Percentiles rank a stretch among this genome's conserved stretches.
Evolutionary conservation across 2,797 vertebrate species (phyloP).

Genomic region (Otus scops): DNA sequence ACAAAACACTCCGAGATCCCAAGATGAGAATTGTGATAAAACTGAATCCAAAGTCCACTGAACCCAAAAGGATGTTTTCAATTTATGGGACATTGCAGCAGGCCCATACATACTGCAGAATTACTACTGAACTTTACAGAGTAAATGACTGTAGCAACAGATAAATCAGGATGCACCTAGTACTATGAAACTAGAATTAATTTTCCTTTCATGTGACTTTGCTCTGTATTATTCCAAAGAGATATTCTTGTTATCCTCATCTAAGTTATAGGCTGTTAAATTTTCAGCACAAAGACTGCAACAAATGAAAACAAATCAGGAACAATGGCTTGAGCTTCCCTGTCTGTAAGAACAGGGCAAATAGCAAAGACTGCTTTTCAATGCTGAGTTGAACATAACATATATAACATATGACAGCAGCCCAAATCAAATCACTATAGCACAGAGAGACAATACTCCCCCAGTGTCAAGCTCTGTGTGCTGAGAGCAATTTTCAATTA

Average conservation of each 20-base stretch:
- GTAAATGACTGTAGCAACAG: neutral
- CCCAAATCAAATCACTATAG: neutral
- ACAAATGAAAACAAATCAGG: conserved; percentile 27
- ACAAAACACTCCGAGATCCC: neutral
- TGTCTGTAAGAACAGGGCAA: conserved; percentile 19
- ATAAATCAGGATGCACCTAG: neutral
- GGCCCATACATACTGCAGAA: neutral
- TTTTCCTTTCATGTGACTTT: neutral
- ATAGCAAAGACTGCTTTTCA: conserved; percentile 3
- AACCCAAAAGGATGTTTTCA: neutral
- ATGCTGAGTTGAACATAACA: neutral
- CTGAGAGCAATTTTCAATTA: conserved; percentile 35
- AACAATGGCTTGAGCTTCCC: conserved; percentile 34
- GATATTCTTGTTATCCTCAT: neutral
- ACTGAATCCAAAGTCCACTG: neutral
- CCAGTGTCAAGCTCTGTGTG: neutral
- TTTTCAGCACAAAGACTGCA: neutral
- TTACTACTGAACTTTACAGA: neutral
- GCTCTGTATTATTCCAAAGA: neutral
- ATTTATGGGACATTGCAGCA: neutral
- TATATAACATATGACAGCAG: conserved; percentile 65
- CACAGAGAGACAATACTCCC: neutral
- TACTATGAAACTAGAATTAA: neutral
- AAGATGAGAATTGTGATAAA: neutral
- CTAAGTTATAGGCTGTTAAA: conserved; percentile 1